Evolutionary conservation across 2,797 vertebrate genomes (phyloP), one percentile per base, ranked within the genome.

Genomic region (Hydrolagus colliei): DNA sequence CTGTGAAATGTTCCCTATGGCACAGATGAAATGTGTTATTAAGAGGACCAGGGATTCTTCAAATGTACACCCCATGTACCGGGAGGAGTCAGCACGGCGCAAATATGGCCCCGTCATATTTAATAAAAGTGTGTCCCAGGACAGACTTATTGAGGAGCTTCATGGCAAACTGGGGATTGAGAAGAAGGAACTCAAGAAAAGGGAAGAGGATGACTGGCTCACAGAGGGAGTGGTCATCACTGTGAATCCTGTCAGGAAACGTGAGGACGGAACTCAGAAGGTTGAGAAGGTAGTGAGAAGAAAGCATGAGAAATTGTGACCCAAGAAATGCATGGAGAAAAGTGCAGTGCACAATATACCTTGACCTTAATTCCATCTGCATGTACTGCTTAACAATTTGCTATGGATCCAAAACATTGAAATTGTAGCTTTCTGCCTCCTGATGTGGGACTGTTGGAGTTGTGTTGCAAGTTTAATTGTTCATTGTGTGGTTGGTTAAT

Each of bases 1-100:
- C 65, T 68, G 2, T 84, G 32, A 32, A 68, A 84, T 84, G 27
- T 84, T 84, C 65, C 86, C 91, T 89, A 74, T 92, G 90, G 90
- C 92, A 89, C 92, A 99, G 97, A 96, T 99, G 90, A 96, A 97
- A 90, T 97, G 96, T 32, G 95, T 98, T 90, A 98, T 99, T 92
- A 96, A 95, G 89, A 96, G 96, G 91, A 99, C 97, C 89, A 97
- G 96, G 93, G 96, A 98, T 92, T 95, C 95, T 0, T 71, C 94
- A 68, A 96, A 97, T 10, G 95, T 97, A 72, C 98, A 99, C 89
- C 97, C 97, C 61, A 97, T 98, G 97, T 97, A 91, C 91, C 96
- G 95, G 72, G 96, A 98, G 9, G 94, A 94, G 85, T 92, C 95
- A 86, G 92, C 95, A 52, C 94, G 96, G 35, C 93, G 94, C 86